A percentile compares a stretch with the other conserved stretches of the same genome.
These are phyloP conservation scores for Cassiopea xamachana DNA, from an alignment of 30 jellyfish, hydroid and myxozoan genomes.

Conservation along the genomic window DNA sequence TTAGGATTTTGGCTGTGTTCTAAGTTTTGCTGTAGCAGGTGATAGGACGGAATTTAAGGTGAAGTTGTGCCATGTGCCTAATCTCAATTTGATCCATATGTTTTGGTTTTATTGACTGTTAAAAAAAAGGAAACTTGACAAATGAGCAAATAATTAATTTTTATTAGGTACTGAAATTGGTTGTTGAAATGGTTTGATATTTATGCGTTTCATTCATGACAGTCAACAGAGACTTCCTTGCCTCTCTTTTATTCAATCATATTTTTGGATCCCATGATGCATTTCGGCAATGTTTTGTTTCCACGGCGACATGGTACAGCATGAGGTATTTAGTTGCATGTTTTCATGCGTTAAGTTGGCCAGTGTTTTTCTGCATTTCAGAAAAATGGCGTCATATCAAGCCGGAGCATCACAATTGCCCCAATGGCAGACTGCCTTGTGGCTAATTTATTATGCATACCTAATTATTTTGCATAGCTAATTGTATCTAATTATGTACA, in stretches of 20 bases:
- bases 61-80: no score
- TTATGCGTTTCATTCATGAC: not conserved
- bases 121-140: no score
- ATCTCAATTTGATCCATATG: no score
- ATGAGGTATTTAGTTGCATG: not conserved
- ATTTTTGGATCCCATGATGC: not conserved
- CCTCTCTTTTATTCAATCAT: not conserved
- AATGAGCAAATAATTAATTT: no score
- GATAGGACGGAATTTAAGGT: no score
- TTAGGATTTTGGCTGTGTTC: not conserved
- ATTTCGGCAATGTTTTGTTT: not conserved
- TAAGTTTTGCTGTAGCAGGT: no score
- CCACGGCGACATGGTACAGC: conserved; percentile 6
- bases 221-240: not conserved
- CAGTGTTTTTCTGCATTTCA: conserved; percentile 72
- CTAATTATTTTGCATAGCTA: conserved; percentile 3
- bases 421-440: conserved; percentile 41
- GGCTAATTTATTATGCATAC: conserved; percentile 10
- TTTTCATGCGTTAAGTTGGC: conserved; percentile 10
- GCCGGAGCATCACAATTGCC: conserved; percentile 38
- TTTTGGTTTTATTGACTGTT: no score
- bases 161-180: not conserved
- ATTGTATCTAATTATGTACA: not conserved
- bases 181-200: not conserved
- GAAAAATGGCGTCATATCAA: conserved; percentile 42